A percentile compares a stretch with the other conserved stretches of the same genome.
phyloP scores from a whole-genome alignment of 2,888 invertebrate species.

The Orthonychiurus folsomi region DNA sequence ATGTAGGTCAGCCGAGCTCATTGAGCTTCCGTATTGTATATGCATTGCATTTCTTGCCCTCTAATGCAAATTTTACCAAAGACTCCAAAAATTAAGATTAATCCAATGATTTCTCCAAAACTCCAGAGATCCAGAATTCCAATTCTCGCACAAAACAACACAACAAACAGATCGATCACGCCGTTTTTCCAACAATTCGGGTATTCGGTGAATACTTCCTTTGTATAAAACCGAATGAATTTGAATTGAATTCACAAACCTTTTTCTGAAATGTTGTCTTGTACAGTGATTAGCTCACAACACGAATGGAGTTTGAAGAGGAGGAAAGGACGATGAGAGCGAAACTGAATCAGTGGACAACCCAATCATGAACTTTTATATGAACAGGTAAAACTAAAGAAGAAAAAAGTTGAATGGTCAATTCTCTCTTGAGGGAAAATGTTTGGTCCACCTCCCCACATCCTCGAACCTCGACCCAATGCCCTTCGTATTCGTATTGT shows the following conservation, averaged over 20 bases:
- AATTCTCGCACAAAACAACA: background rate
- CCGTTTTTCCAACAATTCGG: background rate
- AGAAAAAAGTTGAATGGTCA: background rate
- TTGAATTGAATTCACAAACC: background rate
- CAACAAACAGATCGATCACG: background rate
- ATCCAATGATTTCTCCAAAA: no score
- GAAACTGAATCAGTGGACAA: slow-evolving; percentile 24
- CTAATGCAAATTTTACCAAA: no score
- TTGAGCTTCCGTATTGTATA: no score
- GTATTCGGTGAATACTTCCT: background rate
- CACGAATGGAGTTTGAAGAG: background rate
- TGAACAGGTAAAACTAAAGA: slow-evolving; percentile 23
- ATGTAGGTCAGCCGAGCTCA: no score
- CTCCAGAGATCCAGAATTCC: no score
- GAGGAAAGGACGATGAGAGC: background rate
- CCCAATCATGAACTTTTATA: slow-evolving; percentile 40
- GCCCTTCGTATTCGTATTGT: no score
- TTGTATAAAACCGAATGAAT: slow-evolving; percentile 37
- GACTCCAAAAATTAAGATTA: no score
- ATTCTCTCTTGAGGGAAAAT: slow-evolving; percentile 11
- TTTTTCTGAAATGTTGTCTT: background rate
- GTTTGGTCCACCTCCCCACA: slow-evolving; percentile 3
- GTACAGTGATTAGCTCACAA: background rate
- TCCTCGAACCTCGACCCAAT: no score
- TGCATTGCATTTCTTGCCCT: no score